A percentile compares a stretch with the other conserved stretches of the same genome.
Evolutionary conservation across 2,797 vertebrate genomes (phyloP).

Genomic region (Kryptopterus vitreolus): DNA sequence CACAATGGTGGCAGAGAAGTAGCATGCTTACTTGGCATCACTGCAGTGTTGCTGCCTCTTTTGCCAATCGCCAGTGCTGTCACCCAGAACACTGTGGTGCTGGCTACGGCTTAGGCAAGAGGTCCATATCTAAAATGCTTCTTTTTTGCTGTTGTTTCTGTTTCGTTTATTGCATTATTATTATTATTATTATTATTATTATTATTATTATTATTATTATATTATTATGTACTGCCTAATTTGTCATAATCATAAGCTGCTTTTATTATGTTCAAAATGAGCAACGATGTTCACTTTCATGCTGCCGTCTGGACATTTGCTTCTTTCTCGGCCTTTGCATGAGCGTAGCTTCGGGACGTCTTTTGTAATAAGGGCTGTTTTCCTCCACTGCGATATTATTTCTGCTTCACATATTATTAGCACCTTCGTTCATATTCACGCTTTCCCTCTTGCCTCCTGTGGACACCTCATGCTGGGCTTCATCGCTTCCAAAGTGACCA

Average conservation of each 20-base stretch:
- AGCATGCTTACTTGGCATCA: conserved; percentile 84
- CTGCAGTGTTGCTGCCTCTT: conserved; percentile 75
- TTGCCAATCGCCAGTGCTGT: conserved; percentile 72
- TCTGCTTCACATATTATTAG: conserved; percentile 73
- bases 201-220: conserved; percentile 70
- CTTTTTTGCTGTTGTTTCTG: conserved; percentile 67
- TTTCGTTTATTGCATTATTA: conserved; percentile 64
- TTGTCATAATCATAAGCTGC: conserved; percentile 6
- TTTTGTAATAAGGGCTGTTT: conserved; percentile 76
- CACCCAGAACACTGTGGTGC: conserved; percentile 48
- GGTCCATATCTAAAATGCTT: conserved; percentile 71
- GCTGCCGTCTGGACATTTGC: conserved; percentile 63
- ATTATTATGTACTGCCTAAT: conserved; percentile 62
- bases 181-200: conserved; percentile 65
- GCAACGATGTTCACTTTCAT: conserved; percentile 46
- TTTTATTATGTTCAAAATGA: conserved; percentile 15
- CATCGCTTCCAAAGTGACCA: conserved; percentile 80
- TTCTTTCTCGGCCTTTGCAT: conserved; percentile 74
- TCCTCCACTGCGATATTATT: conserved; percentile 73
- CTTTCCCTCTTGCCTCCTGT: conserved; percentile 21
- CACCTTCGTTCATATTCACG: conserved; percentile 75
- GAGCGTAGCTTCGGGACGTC: conserved; percentile 65
- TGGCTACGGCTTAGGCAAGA: conserved; percentile 76
- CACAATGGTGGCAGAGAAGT: conserved; percentile 93
- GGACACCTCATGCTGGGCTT: conserved; percentile 67